A percentile compares a stretch with the other conserved stretches of the same genome.
These are phyloP conservation scores for Entomobrya proxima DNA, from an alignment of 2,888 invertebrate genomes.

Conservation along the genomic window DNA sequence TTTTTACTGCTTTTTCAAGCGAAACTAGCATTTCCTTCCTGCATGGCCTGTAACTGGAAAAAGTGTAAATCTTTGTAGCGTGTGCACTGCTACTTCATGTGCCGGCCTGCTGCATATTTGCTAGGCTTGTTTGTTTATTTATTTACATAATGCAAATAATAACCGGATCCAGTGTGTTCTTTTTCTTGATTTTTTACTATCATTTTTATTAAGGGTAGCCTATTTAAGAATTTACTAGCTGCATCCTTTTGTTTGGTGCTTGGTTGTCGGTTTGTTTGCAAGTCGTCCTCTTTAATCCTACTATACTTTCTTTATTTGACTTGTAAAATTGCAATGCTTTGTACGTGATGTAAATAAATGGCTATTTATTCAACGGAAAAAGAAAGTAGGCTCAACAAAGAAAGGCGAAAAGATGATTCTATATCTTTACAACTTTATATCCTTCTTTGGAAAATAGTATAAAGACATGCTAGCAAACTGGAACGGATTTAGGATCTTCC, in stretches of 20 bases:
- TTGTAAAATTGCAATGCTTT: neutral
- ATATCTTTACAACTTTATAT: too few species aligned
- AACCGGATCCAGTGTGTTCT: conserved; percentile 1
- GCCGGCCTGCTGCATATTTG: neutral
- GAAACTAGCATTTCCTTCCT: conserved; percentile 35
- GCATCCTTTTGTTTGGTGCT: neutral
- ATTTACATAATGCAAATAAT: conserved; percentile 50
- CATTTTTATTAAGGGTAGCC: conserved; percentile 35
- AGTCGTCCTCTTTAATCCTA: too few species aligned
- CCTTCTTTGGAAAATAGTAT: conserved; percentile 21
- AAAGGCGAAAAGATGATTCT: neutral
- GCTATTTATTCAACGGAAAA: conserved; percentile 5
- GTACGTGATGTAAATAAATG: conserved; percentile 8
- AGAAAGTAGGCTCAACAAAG: conserved; percentile 18
- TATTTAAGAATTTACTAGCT: neutral
- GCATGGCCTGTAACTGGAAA: neutral
- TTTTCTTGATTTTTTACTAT: neutral
- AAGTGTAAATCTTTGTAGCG: conserved; percentile 7
- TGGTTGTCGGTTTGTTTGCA: too few species aligned
- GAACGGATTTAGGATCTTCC: conserved; percentile 60
- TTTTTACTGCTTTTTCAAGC: conserved; percentile 6
- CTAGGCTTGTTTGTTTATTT: neutral
- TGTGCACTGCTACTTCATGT: neutral
- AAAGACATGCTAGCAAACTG: conserved; percentile 48
- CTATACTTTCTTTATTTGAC: neutral